Conservation (phyloP, 2,797 vertebrate species). For the Chanos chanos region DNA sequence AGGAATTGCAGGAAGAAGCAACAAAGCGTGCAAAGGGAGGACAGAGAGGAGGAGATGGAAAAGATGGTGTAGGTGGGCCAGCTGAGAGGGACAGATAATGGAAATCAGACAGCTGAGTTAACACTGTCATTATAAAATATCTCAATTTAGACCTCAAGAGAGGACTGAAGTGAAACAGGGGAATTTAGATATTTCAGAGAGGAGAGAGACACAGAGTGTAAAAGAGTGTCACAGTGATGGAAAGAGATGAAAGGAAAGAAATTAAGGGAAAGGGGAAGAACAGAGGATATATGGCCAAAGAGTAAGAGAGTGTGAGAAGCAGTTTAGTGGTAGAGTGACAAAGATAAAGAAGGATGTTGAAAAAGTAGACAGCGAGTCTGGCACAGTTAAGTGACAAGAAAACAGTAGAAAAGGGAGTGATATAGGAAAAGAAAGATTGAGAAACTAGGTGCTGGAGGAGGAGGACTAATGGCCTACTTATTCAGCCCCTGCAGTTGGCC, state of each 20-base stretch:
- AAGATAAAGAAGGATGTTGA: not conserved
- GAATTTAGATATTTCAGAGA: not conserved
- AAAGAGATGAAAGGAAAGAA: not conserved
- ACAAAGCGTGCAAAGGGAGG: not conserved
- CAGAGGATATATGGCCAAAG: too few relatives aligned
- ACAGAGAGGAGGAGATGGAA: not conserved
- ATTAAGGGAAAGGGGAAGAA: not conserved
- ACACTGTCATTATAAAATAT: not conserved
- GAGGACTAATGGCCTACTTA: constrained; percentile 2
- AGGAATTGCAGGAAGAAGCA: too few relatives aligned
- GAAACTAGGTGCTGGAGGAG: not conserved
- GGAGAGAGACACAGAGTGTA: not conserved
- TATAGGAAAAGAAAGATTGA: not conserved
- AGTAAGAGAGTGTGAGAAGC: too few relatives aligned
- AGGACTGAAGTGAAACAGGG: not conserved
- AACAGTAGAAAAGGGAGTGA: not conserved
- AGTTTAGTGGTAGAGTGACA: too few relatives aligned
- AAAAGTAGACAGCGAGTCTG: not conserved
- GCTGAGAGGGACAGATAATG: not conserved
- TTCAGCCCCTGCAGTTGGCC: not conserved
- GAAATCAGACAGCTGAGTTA: not conserved
- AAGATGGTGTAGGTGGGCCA: not conserved
- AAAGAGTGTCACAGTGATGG: not conserved
- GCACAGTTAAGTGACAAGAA: not conserved
- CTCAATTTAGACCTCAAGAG: not conserved